A percentile compares a stretch with the other conserved stretches of the same genome.
Evolutionary conservation across 53 echinoderm and acorn worm species (phyloP).

Genomic region (Arbacia lixula): DNA sequence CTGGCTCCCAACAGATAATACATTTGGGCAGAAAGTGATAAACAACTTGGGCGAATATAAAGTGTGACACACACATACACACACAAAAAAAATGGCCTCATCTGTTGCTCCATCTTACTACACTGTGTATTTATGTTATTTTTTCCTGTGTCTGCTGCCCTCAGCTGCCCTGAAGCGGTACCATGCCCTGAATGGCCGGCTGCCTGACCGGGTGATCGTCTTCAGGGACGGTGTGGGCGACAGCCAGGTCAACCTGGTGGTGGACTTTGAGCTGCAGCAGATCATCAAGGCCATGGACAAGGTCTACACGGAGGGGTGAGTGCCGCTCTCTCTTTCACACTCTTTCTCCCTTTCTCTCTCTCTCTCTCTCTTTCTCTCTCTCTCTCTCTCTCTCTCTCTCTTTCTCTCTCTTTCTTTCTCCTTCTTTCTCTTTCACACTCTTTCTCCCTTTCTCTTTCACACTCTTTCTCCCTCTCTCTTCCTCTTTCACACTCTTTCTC

Average conservation of each 20-base stretch:
- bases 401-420: neutral
- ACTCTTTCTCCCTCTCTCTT: neutral
- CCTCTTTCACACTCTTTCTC: neutral
- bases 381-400: neutral
- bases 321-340: neutral
- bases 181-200: conserved; percentile 58
- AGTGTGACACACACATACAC: neutral
- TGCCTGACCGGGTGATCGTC: conserved; percentile 76
- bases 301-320: conserved; percentile 12
- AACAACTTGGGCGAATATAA: too few relatives aligned
- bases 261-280: conserved; percentile 84
- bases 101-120: neutral
- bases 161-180: conserved; percentile 80
- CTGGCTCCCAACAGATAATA: too few relatives aligned
- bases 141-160: too few relatives aligned
- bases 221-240: conserved; percentile 98
- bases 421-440: neutral
- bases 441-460: too few relatives aligned
- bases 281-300: conserved; percentile 42
- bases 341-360: neutral
- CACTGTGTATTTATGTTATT: neutral
- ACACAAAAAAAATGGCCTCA: neutral
- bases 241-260: conserved; percentile 79
- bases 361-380: neutral
- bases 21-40: too few relatives aligned